phyloP scores from a whole-genome alignment of 1,140 invertebrate species.

The Anthonomus grandis region DNA sequence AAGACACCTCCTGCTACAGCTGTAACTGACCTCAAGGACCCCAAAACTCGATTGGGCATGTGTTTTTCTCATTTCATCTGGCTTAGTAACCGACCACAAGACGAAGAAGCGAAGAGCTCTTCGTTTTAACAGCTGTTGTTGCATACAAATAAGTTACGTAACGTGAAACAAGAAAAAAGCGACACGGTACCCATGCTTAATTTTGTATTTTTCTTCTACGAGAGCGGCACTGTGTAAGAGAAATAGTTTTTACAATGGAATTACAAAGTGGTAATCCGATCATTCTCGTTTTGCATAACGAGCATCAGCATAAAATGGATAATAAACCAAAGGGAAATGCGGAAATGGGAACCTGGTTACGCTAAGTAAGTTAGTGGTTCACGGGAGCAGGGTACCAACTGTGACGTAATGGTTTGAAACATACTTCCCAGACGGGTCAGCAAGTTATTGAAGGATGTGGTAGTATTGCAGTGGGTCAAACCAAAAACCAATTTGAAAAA shows the following conservation, averaged over 20 bases:
- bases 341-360: conserved; percentile 7
- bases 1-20: background rate
- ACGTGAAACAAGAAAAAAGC: conserved; percentile 1
- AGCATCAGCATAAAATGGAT: conserved; percentile 3
- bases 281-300: background rate
- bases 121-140: conserved; percentile 8
- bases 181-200: background rate
- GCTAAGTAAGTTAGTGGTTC: conserved; percentile 9
- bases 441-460: too few species aligned
- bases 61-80: conserved; percentile 19
- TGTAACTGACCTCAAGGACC: conserved; percentile 4
- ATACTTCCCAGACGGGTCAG: too few species aligned
- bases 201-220: background rate
- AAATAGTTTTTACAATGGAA: background rate
- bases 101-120: background rate
- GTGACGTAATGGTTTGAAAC: too few species aligned
- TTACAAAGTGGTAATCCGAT: background rate
- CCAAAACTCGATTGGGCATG: conserved; percentile 10
- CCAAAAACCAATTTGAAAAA: too few species aligned
- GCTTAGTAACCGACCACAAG: conserved; percentile 1
- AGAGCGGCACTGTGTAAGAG: background rate
- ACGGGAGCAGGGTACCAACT: conserved; percentile 10
- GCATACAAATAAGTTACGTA: conserved; percentile 26
- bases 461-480: too few species aligned
- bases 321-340: background rate